Evolutionary conservation across 2,888 invertebrate species (phyloP).

Genomic region (Xanthorhoe designata): DNA sequence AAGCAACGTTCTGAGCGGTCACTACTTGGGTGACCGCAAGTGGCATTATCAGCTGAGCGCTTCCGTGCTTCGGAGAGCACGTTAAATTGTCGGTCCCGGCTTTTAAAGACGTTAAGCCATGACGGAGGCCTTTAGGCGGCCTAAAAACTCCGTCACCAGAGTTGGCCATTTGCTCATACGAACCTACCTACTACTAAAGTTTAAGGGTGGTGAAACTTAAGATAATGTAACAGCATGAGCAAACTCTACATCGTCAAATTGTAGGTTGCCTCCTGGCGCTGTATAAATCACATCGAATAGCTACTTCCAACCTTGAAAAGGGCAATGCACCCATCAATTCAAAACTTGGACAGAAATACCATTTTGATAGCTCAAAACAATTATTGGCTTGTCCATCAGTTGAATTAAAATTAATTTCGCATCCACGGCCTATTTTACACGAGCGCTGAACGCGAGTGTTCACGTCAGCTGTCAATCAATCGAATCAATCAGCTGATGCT

Average conservation of each 20-base stretch:
- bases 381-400: slow-evolving; percentile 30
- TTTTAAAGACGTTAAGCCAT: too few species aligned
- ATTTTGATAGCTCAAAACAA: slow-evolving; percentile 8
- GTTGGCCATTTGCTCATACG: too few species aligned
- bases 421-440: slow-evolving; percentile 45
- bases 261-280: not conserved
- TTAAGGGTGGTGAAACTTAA: not conserved
- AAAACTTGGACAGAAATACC: not conserved
- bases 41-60: too few species aligned
- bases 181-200: too few species aligned
- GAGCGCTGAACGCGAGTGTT: slow-evolving; percentile 42
- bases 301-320: not conserved
- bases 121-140: too few species aligned
- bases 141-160: too few species aligned
- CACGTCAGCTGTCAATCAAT: slow-evolving; percentile 68
- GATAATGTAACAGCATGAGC: not conserved
- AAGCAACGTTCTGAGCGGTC: too few species aligned
- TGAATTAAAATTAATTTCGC: slow-evolving; percentile 43
- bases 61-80: too few species aligned
- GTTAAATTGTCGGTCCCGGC: too few species aligned
- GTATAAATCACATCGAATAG: not conserved
- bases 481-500: slow-evolving; percentile 60
- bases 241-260: not conserved
- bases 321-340: not conserved
- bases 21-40: too few species aligned